phyloP scores from a whole-genome alignment of 1,140 invertebrate genomes.

The Orchestia grillus region DNA sequence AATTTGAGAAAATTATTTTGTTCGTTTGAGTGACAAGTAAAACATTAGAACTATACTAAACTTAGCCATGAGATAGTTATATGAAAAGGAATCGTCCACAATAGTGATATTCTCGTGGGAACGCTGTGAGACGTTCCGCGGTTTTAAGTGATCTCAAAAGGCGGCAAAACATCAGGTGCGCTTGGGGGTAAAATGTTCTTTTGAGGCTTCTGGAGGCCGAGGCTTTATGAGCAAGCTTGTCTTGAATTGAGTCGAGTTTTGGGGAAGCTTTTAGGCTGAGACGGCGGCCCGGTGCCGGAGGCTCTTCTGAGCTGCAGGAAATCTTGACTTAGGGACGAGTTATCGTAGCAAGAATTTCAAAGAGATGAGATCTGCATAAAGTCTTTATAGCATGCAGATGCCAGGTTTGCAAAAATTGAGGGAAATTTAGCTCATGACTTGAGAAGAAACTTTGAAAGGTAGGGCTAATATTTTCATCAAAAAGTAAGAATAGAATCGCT shows the following conservation, averaged over 20 bases:
- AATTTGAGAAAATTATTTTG: background rate
- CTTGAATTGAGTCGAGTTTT: slow-evolving; percentile 28
- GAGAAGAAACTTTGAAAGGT: background rate
- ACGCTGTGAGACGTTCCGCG: background rate
- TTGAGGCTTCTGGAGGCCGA: background rate
- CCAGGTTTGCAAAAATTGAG: background rate
- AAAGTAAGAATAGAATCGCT: background rate
- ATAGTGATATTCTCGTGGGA: background rate
- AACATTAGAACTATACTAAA: background rate
- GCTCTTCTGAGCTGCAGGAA: background rate
- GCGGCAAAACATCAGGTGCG: background rate
- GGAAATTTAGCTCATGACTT: background rate
- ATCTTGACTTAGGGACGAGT: slow-evolving; percentile 5
- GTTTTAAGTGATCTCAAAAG: background rate
- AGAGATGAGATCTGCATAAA: slow-evolving; percentile 13
- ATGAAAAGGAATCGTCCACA: background rate
- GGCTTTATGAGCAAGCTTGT: slow-evolving; percentile 15
- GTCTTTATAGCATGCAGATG: background rate
- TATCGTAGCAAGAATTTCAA: background rate
- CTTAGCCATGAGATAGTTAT: background rate
- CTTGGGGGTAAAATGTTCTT: background rate
- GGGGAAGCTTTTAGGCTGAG: slow-evolving; percentile 32
- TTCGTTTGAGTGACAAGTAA: background rate
- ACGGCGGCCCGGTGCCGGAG: background rate
- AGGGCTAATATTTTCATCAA: background rate